Conservation (phyloP, 2,888 invertebrate genomes). For the Ganaspis brasiliensis region DNA sequence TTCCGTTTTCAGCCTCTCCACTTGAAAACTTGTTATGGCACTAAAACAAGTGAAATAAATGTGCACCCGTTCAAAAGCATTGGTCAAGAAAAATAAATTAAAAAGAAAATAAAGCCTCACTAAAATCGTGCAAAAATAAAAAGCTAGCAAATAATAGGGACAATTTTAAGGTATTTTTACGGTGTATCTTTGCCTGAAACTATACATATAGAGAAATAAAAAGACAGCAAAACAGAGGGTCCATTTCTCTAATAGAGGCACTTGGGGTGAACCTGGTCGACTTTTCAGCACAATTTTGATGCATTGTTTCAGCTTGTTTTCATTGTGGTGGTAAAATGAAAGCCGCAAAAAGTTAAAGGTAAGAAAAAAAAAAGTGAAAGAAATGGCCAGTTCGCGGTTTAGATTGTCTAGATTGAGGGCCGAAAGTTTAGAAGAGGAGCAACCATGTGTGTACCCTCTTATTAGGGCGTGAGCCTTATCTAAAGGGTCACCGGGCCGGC, state of each 20-base stretch:
- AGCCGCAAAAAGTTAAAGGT: conserved; percentile 15
- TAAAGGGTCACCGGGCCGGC: conserved; percentile 78
- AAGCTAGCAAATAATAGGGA: too few species aligned
- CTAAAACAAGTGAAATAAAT: too few species aligned
- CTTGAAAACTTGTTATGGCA: too few species aligned
- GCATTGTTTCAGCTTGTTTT: neutral
- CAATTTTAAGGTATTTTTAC: too few species aligned
- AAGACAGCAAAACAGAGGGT: neutral
- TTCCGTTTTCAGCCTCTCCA: too few species aligned
- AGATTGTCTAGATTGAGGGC: conserved; percentile 60
- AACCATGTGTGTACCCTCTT: conserved; percentile 76
- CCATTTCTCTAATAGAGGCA: neutral
- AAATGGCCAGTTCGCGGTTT: conserved; percentile 54
- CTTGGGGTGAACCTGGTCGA: conserved; percentile 1
- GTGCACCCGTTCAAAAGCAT: too few species aligned
- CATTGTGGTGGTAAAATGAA: neutral
- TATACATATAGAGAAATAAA: too few species aligned
- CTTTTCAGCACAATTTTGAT: neutral
- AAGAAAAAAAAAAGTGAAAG: conserved; percentile 39
- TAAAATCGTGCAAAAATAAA: too few species aligned
- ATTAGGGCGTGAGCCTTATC: conserved; percentile 81
- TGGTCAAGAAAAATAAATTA: too few species aligned
- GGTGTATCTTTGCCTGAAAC: too few species aligned
- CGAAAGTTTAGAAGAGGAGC: conserved; percentile 58
- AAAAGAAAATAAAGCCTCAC: too few species aligned